Conservation (phyloP, 1,140 invertebrate genomes). For the Holcopasites calliopsidis region DNA sequence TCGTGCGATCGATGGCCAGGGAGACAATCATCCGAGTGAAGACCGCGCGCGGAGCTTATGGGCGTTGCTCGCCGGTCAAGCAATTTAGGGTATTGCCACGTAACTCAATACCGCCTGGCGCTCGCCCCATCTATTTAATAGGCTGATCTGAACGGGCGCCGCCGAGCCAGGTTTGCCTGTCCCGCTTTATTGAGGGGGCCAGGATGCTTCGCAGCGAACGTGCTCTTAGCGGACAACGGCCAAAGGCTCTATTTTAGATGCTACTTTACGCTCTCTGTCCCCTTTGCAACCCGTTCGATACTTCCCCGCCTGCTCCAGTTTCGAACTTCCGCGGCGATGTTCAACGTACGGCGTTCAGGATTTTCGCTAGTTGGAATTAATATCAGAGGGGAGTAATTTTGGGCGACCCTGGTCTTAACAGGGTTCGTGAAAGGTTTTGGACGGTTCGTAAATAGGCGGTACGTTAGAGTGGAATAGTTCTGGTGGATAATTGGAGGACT, state of each 20-base stretch:
- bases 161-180: slow-evolving; percentile 42
- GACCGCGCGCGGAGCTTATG: slow-evolving; percentile 45
- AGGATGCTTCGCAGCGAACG: slow-evolving; percentile 22
- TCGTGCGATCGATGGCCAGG: slow-evolving; percentile 53
- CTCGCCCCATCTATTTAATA: slow-evolving; percentile 70
- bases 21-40: slow-evolving; percentile 37
- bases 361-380: not conserved
- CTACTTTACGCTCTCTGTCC: not conserved
- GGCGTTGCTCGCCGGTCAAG: slow-evolving; percentile 39
- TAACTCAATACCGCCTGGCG: slow-evolving; percentile 71
- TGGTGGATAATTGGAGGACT: too few species aligned
- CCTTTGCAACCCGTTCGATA: not conserved
- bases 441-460: too few species aligned
- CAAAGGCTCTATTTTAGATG: slow-evolving; percentile 1
- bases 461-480: too few species aligned
- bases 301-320: not conserved
- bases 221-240: slow-evolving; percentile 25
- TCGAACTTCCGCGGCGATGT: not conserved
- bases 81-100: slow-evolving; percentile 69
- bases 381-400: not conserved
- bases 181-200: slow-evolving; percentile 34
- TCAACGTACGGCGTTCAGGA: not conserved
- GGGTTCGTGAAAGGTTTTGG: too few species aligned
- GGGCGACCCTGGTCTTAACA: too few species aligned
- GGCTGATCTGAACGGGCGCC: slow-evolving; percentile 55